These are phyloP conservation scores for Opisthograptis luteolata DNA, from an alignment of 2,888 invertebrate genomes.

Conservation along the genomic window DNA sequence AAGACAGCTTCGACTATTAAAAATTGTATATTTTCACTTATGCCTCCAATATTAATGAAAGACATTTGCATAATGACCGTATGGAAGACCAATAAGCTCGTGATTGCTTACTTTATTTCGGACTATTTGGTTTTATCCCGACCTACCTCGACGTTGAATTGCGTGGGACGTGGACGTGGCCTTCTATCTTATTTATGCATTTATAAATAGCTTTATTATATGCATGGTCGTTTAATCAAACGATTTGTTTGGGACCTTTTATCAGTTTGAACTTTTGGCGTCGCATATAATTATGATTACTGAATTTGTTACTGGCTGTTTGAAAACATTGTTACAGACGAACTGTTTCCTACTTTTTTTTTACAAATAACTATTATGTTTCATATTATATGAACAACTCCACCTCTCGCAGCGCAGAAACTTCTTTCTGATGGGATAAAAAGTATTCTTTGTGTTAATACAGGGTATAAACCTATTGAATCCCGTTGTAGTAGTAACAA, in stretches of 20 bases:
- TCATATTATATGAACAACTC: too few relatives aligned
- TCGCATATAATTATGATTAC: neutral
- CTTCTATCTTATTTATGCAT: constrained; percentile 71
- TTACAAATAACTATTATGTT: too few relatives aligned
- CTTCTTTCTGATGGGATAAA: too few relatives aligned
- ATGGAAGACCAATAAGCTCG: constrained; percentile 32
- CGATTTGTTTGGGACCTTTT: constrained; percentile 41
- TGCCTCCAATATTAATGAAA: constrained; percentile 2
- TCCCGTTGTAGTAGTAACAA: too few relatives aligned
- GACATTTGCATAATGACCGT: constrained; percentile 10
- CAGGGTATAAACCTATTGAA: too few relatives aligned
- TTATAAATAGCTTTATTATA: constrained; percentile 73
- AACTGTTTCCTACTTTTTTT: too few relatives aligned
- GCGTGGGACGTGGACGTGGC: constrained; percentile 64
- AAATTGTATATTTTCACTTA: neutral
- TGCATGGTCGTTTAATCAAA: constrained; percentile 46
- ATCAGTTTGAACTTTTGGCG: constrained; percentile 38
- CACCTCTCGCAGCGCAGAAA: too few relatives aligned
- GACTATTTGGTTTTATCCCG: constrained; percentile 65
- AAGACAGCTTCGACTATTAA: too few relatives aligned
- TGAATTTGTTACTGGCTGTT: too few relatives aligned
- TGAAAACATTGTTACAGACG: too few relatives aligned
- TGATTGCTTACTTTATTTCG: constrained; percentile 48
- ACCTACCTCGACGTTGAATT: constrained; percentile 72
- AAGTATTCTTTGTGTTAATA: too few relatives aligned